Base-by-base conservation (phyloP, 53 echinoderm and acorn worm species). In the Arbacia lixula region DNA sequence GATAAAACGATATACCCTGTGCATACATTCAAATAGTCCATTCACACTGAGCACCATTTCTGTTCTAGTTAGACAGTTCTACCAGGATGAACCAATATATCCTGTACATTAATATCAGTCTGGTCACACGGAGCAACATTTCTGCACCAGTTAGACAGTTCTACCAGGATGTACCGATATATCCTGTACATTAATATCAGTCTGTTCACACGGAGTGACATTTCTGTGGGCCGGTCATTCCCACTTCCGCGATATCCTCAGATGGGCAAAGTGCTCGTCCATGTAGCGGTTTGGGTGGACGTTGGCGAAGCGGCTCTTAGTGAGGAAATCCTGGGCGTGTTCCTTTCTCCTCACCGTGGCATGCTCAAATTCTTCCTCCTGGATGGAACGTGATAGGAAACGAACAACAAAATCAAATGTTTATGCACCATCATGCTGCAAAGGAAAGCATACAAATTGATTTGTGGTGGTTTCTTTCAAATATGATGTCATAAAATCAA, bases 331-430 rank as follows among this genome's bases (percentile, higher is more conserved):
- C 27, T 85, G 67, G 25, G 35, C 60, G 55, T 83, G 71, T 6
- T 46, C 42, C 27, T 37, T 54, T 67, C 86, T 65, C 62, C 89
- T 89, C 60, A 72, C 86, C 63, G 71, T 82, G 1, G 89, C 83
- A 73, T 88, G 91, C 5, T 83, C 83, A 17, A 31, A 52, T 52
- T 94, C 94, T 64, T 94, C 94, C 36, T 68, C 77, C 91, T 94
- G 72, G 11, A 58, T 58, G 26, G 22, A 36, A 20, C 33, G 19
- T 4, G 22, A 11, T 2, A 66, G 1, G 3, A 71, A 3, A 16
- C 3, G n/a, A n/a, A n/a, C n/a, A n/a, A n/a, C n/a, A n/a, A n/a
- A n/a, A n/a, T n/a, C n/a, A n/a, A n/a, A n/a, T n/a, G n/a, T n/a
- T n/a, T n/a, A n/a, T n/a, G n/a, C n/a, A n/a, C n/a, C n/a, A n/a